Percentiles rank a stretch among this genome's conserved stretches.
phyloP scores from a whole-genome alignment of 2,888 invertebrate genomes.

The Hesperia comma region DNA sequence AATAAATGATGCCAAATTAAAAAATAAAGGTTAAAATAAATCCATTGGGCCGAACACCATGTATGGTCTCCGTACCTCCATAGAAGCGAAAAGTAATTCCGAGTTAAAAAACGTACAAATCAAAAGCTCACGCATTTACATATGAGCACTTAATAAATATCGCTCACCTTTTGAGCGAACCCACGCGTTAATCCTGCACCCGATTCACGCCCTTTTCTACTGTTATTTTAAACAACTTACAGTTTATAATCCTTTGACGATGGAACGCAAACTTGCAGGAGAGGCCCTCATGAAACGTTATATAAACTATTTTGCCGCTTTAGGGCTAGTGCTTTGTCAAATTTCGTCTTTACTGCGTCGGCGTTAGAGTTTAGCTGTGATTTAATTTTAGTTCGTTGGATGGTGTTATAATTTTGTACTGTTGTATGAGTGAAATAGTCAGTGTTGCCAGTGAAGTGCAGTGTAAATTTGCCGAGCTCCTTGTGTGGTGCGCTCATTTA shows the following conservation, averaged over 20 bases:
- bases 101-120: slow-evolving; percentile 30
- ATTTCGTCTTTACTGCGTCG: slow-evolving; percentile 43
- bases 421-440: slow-evolving; percentile 71
- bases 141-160: slow-evolving; percentile 67
- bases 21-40: slow-evolving; percentile 17
- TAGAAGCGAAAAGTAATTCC: slow-evolving; percentile 35
- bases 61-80: slow-evolving; percentile 24
- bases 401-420: slow-evolving; percentile 43
- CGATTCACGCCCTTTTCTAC: slow-evolving; percentile 46
- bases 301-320: slow-evolving; percentile 44
- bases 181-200: slow-evolving; percentile 52
- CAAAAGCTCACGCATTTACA: slow-evolving; percentile 55
- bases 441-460: slow-evolving; percentile 76
- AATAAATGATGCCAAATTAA: slow-evolving; percentile 7
- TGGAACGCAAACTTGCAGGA: slow-evolving; percentile 57
- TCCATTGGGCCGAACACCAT: slow-evolving; percentile 6
- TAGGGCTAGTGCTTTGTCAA: slow-evolving; percentile 25
- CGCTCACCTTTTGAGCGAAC: slow-evolving; percentile 55
- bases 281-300: slow-evolving; percentile 58
- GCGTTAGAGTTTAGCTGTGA: slow-evolving; percentile 40
- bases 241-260: slow-evolving; percentile 67
- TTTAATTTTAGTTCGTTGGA: slow-evolving; percentile 26
- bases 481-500: slow-evolving; percentile 71
- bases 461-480: slow-evolving; percentile 78
- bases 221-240: slow-evolving; percentile 58